Percentiles rank a stretch among this genome's conserved stretches.
Conservation (phyloP, 2,888 invertebrate species). For the Polymixis lichenea region DNA sequence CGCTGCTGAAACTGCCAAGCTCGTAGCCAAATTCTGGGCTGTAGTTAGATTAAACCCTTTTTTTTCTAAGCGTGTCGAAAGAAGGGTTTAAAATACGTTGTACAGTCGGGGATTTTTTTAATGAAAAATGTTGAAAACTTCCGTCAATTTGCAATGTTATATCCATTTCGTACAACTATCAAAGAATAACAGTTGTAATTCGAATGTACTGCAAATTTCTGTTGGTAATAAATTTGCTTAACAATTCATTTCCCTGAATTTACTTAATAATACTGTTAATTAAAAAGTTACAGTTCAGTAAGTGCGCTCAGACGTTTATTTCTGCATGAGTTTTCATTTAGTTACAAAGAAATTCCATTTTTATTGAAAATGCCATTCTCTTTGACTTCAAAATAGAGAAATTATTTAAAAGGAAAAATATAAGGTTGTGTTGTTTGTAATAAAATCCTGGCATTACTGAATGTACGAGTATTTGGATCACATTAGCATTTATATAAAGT, state of each 20-base stretch:
- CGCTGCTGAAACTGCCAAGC: no score
- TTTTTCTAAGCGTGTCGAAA: no score
- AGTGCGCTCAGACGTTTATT: neutral
- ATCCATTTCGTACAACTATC: neutral
- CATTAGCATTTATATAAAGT: constrained; percentile 50
- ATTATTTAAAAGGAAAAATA: constrained; percentile 14
- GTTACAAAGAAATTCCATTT: constrained; percentile 17
- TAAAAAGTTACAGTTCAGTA: neutral
- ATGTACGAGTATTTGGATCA: constrained; percentile 11
- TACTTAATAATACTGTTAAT: neutral
- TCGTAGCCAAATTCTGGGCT: no score
- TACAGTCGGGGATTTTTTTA: neutral
- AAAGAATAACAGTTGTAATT: neutral
- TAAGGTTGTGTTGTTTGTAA: constrained; percentile 11
- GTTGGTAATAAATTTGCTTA: neutral
- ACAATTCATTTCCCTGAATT: neutral
- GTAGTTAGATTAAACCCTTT: no score
- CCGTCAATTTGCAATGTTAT: neutral
- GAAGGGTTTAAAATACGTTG: neutral
- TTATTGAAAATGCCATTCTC: constrained; percentile 12
- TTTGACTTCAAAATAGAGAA: constrained; percentile 12
- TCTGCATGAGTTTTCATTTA: neutral
- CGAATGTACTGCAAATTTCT: neutral
- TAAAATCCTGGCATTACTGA: no score
- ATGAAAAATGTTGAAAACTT: neutral